Percentiles rank a stretch among this genome's conserved stretches.
Evolutionary conservation across 2,797 vertebrate genomes (phyloP).

Genomic region (Parauchenoglanis punctatus): DNA sequence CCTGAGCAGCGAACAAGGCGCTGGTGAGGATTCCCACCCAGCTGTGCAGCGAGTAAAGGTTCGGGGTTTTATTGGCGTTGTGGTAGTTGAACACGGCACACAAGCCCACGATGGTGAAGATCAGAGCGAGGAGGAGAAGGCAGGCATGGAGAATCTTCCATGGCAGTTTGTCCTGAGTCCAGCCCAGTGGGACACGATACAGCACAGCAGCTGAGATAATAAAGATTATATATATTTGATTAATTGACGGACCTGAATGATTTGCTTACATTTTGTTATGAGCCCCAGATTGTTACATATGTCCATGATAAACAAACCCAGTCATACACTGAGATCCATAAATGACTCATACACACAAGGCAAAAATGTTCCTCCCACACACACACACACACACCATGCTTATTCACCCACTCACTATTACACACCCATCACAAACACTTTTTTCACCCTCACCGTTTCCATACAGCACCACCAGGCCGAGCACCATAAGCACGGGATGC

Average conservation of each 20-base stretch:
- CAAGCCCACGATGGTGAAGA: conserved; percentile 80
- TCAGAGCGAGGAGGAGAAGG: conserved; percentile 75
- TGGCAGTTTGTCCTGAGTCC: conserved; percentile 81
- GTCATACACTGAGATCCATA: not conserved
- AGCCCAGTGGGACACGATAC: conserved; percentile 85
- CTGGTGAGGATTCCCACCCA: conserved; percentile 85
- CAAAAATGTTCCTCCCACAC: not conserved
- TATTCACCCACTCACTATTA: not conserved
- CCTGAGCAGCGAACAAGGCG: conserved; percentile 85
- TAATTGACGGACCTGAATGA: not conserved
- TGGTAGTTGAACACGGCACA: conserved; percentile 85
- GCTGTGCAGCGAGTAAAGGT: conserved; percentile 93
- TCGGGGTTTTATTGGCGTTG: conserved; percentile 62
- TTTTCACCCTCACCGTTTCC: conserved; percentile 79
- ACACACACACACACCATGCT: not conserved
- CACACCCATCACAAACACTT: not conserved
- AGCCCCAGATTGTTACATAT: not conserved
- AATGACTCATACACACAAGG: conserved; percentile 2
- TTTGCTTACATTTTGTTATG: not conserved
- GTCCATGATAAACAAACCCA: not conserved
- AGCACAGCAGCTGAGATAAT: conserved; percentile 77
- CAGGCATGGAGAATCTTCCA: conserved; percentile 85
- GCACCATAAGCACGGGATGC: conserved; percentile 91
- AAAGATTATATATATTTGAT: not conserved
- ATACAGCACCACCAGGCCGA: conserved; percentile 86